Evolutionary conservation across 2,888 invertebrate genomes (phyloP).

Genomic region (Aspidiotus rigidus): DNA sequence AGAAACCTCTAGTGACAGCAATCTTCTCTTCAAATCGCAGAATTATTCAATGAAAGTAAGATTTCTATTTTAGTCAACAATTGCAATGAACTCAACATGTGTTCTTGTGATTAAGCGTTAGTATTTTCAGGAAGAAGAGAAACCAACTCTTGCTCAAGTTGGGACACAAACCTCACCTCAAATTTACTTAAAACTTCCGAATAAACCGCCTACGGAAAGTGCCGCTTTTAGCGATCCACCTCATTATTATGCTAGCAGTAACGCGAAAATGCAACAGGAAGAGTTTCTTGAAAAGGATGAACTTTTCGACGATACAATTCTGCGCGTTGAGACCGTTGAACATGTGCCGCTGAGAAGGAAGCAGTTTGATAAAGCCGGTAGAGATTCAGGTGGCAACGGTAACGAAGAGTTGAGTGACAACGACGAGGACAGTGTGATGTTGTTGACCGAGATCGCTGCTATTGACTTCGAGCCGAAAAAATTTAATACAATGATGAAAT

Average conservation of each 20-base stretch:
- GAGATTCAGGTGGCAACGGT: slow-evolving; percentile 17
- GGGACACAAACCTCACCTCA: slow-evolving; percentile 65
- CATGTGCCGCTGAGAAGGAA: background rate
- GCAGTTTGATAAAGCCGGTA: slow-evolving; percentile 8
- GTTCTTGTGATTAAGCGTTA: too few relatives aligned
- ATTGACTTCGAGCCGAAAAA: too few relatives aligned
- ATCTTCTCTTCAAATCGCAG: slow-evolving; percentile 14
- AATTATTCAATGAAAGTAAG: background rate
- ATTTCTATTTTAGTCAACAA: too few relatives aligned
- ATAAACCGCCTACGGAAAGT: background rate
- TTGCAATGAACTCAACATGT: too few relatives aligned
- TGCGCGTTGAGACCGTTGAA: background rate
- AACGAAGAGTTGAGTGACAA: slow-evolving; percentile 8
- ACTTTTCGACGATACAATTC: slow-evolving; percentile 3
- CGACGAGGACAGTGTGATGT: slow-evolving; percentile 7
- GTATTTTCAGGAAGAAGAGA: slow-evolving; percentile 7
- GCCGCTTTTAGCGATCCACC: background rate
- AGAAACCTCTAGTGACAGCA: slow-evolving; percentile 25
- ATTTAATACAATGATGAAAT: too few relatives aligned
- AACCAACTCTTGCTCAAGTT: slow-evolving; percentile 49
- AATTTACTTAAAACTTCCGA: slow-evolving; percentile 37
- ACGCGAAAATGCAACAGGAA: slow-evolving; percentile 8
- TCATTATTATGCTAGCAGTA: background rate
- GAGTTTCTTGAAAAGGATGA: background rate
- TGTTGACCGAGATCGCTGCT: too few relatives aligned